Evolutionary conservation across 2,888 invertebrate genomes (phyloP).

Genomic region (Chydorus sphaericus): DNA sequence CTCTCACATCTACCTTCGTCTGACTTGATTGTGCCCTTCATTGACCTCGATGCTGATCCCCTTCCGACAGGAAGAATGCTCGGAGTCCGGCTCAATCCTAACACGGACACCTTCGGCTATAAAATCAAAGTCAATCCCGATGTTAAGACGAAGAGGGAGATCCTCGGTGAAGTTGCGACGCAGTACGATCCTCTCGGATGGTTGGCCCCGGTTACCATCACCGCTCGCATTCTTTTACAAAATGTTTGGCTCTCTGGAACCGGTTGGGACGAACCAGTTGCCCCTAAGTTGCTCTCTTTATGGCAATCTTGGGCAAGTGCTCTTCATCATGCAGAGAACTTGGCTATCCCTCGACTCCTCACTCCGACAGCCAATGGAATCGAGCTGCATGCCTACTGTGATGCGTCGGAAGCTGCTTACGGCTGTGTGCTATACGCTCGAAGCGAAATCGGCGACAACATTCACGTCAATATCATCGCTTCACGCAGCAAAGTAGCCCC

Average conservation of each 20-base stretch:
- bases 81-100: not conserved
- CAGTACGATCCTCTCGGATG: conserved; percentile 8
- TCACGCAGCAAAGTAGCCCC: no score
- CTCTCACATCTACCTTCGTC: not conserved
- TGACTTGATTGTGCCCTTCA: not conserved
- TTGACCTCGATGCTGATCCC: not conserved
- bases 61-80: not conserved
- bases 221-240: conserved; percentile 1
- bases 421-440: not conserved
- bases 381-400: conserved; percentile 1
- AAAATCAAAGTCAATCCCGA: not conserved
- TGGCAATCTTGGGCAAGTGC: not conserved
- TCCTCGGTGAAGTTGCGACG: not conserved
- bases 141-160: not conserved
- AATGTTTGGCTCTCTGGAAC: not conserved
- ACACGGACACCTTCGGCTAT: not conserved
- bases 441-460: no score
- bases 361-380: not conserved
- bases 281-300: not conserved
- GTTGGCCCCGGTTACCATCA: not conserved
- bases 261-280: conserved; percentile 4
- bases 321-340: not conserved
- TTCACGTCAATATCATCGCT: no score
- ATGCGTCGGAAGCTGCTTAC: conserved; percentile 3
- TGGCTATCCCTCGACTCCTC: not conserved